Evolutionary conservation across 2,888 invertebrate species (phyloP).

Genomic region (Mimachlamys varia): DNA sequence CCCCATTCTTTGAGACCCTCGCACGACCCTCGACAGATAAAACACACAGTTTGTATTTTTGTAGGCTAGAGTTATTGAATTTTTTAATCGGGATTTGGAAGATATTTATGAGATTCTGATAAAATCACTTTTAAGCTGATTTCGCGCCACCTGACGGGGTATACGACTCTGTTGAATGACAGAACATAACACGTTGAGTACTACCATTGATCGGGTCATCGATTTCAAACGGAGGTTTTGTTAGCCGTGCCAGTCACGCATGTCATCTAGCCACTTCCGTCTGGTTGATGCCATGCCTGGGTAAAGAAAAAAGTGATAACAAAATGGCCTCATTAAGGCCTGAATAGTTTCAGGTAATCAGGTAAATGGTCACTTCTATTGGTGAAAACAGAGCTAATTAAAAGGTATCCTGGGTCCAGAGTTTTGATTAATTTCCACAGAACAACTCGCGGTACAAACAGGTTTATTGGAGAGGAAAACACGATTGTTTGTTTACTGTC

Average conservation of each 20-base stretch:
- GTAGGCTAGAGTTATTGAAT: neutral
- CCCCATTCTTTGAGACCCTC: neutral
- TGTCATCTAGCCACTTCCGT: conserved; percentile 26
- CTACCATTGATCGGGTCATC: conserved; percentile 17
- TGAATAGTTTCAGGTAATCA: neutral
- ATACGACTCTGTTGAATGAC: conserved; percentile 1
- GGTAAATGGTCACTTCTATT: conserved; percentile 34
- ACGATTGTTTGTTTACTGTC: neutral
- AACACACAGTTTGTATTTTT: neutral
- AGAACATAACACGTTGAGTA: conserved; percentile 11
- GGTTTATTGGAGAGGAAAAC: conserved; percentile 14
- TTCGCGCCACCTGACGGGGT: conserved; percentile 14
- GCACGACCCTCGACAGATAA: neutral
- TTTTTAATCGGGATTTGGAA: conserved; percentile 25
- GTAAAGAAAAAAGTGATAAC: conserved; percentile 22
- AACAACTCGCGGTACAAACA: conserved; percentile 5
- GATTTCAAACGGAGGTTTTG: conserved; percentile 31
- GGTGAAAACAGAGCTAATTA: conserved; percentile 13
- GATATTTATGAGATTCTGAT: conserved; percentile 36
- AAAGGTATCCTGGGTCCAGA: conserved; percentile 15
- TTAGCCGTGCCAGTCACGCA: conserved; percentile 16
- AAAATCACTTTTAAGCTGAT: conserved; percentile 30
- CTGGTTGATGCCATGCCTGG: conserved; percentile 1
- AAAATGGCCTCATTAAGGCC: conserved; percentile 25
- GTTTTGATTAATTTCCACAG: conserved; percentile 21